Percentiles rank a stretch among this genome's conserved stretches.
Conservation (phyloP, 2,888 invertebrate species). For the Dicyrtomina minuta region DNA sequence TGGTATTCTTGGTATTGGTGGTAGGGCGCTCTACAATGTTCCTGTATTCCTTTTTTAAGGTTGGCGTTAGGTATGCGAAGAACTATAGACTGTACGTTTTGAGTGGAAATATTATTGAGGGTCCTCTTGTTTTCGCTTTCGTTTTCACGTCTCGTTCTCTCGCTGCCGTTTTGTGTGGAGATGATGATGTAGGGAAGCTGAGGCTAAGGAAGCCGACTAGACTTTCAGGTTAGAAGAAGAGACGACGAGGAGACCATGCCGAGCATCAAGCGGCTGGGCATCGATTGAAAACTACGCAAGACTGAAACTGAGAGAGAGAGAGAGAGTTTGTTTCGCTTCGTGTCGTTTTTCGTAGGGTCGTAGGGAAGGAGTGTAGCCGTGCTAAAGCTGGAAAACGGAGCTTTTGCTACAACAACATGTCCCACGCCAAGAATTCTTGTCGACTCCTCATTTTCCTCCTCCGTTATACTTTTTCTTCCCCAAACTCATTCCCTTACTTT, state of each 20-base stretch:
- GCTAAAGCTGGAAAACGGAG: too few species aligned
- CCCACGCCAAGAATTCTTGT: background rate
- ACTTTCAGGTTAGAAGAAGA: slow-evolving; percentile 32
- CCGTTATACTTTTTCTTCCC: background rate
- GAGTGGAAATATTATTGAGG: too few species aligned
- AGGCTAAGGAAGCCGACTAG: slow-evolving; percentile 31
- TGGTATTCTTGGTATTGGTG: too few species aligned
- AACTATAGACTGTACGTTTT: too few species aligned
- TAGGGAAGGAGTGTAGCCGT: too few species aligned
- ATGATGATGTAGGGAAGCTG: slow-evolving; percentile 22
- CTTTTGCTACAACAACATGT: slow-evolving; percentile 10
- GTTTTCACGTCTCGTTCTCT: too few species aligned
- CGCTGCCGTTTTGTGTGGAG: background rate
- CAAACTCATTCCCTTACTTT: background rate
- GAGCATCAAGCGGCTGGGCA: slow-evolving; percentile 43
- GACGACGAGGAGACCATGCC: slow-evolving; percentile 34
- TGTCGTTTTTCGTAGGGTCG: too few species aligned
- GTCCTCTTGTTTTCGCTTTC: too few species aligned
- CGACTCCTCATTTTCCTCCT: slow-evolving; percentile 5
- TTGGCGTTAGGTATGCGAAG: too few species aligned
- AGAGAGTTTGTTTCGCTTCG: background rate
- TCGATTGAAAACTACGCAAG: slow-evolving; percentile 53
- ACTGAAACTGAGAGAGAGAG: slow-evolving; percentile 42
- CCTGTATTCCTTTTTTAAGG: too few species aligned
- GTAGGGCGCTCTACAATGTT: too few species aligned